Evolutionary conservation across 2,113 vertebrate species (phyloP).

Genomic region (Paradisaea rubra): DNA sequence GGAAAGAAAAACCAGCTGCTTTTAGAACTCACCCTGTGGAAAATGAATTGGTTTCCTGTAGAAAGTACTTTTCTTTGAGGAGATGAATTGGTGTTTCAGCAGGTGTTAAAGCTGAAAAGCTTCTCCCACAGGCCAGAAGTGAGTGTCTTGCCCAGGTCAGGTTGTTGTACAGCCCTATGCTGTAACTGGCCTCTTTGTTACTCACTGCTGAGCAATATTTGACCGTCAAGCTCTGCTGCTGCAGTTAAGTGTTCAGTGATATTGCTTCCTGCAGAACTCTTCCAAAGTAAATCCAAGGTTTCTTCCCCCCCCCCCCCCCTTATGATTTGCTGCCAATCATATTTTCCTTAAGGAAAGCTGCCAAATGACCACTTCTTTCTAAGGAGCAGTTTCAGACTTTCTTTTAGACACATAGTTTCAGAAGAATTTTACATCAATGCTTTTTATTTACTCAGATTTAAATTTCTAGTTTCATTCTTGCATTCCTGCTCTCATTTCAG

Average conservation of each 20-base stretch:
- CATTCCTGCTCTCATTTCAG: neutral
- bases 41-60: neutral
- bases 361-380: neutral
- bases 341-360: neutral
- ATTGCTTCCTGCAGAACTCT: neutral
- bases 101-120: neutral
- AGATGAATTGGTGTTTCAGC: neutral
- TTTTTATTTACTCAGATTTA: neutral
- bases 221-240: neutral
- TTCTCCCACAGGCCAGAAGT: neutral
- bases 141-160: accelerated
- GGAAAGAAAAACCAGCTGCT: neutral
- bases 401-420: neutral
- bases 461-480: neutral
- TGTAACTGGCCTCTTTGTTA: neutral
- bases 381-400: neutral
- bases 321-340: neutral
- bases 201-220: neutral
- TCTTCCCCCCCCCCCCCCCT: accelerated
- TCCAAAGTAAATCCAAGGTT: neutral
- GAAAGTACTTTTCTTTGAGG: neutral
- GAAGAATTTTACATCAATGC: neutral
- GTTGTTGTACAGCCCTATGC: neutral
- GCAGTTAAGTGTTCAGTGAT: neutral
- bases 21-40: neutral